These are phyloP conservation scores for Nymphalis polychloros DNA, from an alignment of 2,888 invertebrate species.

Conservation along the genomic window DNA sequence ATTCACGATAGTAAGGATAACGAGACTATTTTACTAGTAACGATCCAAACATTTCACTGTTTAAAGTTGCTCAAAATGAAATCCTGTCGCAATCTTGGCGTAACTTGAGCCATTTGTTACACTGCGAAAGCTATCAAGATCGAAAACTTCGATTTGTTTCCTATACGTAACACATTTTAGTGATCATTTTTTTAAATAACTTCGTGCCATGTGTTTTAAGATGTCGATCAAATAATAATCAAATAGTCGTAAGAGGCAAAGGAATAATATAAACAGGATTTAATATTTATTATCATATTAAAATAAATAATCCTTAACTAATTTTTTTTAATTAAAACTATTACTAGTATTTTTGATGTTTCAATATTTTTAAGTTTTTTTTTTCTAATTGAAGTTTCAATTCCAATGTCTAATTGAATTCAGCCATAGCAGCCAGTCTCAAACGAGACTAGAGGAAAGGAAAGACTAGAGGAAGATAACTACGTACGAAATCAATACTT, in stretches of 20 bases:
- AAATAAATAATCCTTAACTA: too few species aligned
- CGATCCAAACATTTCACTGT: slow-evolving; percentile 30
- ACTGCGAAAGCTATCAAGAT: slow-evolving; percentile 48
- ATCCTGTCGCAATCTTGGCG: slow-evolving; percentile 52
- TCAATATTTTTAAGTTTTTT: too few species aligned
- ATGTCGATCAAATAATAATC: not conserved
- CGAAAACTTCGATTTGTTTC: slow-evolving; percentile 44
- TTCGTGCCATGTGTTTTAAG: not conserved
- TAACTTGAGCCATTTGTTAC: slow-evolving; percentile 59
- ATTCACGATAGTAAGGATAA: not conserved
- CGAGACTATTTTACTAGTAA: slow-evolving; percentile 11
- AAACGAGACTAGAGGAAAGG: too few species aligned
- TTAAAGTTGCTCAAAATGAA: slow-evolving; percentile 51
- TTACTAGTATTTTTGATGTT: too few species aligned
- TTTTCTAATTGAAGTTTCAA: too few species aligned
- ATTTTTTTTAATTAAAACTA: too few species aligned
- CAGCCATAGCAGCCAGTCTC: too few species aligned
- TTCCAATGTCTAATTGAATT: too few species aligned
- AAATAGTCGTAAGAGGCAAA: not conserved
- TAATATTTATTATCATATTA: too few species aligned
- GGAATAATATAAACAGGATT: too few species aligned
- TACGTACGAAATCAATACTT: too few species aligned
- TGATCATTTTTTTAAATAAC: slow-evolving; percentile 23
- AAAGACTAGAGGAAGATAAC: too few species aligned
- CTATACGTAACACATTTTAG: slow-evolving; percentile 32